Base-by-base conservation (phyloP, 2,888 invertebrate genomes). In the Ophioninae sp. region DNA sequence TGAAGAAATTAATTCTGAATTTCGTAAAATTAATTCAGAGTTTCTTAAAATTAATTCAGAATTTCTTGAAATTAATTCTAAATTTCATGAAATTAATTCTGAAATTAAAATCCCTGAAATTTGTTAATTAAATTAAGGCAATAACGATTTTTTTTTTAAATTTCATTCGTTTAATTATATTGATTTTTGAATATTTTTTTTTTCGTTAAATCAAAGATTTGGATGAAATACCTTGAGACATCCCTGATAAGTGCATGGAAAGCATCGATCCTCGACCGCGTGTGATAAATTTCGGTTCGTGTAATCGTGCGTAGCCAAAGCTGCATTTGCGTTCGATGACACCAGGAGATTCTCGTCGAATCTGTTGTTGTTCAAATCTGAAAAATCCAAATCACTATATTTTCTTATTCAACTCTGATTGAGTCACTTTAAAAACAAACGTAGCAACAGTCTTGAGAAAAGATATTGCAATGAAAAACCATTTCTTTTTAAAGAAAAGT, bases 261-360 rank as follows among this genome's bases (percentile, higher is more conserved):
- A 93, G 79, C 92, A 93, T 64, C 93, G 90, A 83, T 93, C 93
- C 10, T 93, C 93, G 5, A 89, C 87, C 41, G 90, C 88, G 21
- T 90, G 91, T 21, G 88, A 88, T 59, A 91, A 86, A 79, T 87
- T 92, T 76, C 92, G 91, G 86, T 89, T 92, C 17, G 93, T 93
- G 81, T 93, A 93, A 83, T 93, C 93, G 86, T 93, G 93, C 10
- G 93, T 93, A 41, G 93, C 92, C 69, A 93, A 85, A 76, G 93
- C 93, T 44, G 89, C 91, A 76, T 91, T 90, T 85, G 92, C 92
- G 88, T 89, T 88, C 72, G 89, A 88, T 30, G 86, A 81, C 68
- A 89, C 85, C 68, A 91, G 80, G 17, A 88, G 59, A 73, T 87
- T 89, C 76, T 90, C 89, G 62, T 90, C 89, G 79, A 91, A 68